phyloP scores from a whole-genome alignment of 2,888 invertebrate genomes.

The Acleris emargana region DNA sequence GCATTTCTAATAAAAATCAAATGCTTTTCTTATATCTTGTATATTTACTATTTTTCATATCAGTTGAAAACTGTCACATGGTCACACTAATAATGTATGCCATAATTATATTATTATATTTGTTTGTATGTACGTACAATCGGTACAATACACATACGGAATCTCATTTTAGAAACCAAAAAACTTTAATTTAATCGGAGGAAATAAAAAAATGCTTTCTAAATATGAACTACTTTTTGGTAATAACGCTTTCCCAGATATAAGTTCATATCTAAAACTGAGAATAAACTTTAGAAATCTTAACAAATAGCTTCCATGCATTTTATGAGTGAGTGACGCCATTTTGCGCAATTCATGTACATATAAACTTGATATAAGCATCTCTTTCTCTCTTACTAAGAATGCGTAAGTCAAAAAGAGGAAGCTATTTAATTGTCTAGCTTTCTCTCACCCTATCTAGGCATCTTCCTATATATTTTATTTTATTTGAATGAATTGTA shows the following conservation, averaged over 20 bases:
- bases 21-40: too few relatives aligned
- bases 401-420: constrained; percentile 57
- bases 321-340: constrained; percentile 59
- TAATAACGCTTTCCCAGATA: background rate
- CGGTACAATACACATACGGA: too few relatives aligned
- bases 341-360: constrained; percentile 68
- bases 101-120: too few relatives aligned
- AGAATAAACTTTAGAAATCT: background rate
- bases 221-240: too few relatives aligned
- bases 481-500: constrained; percentile 79
- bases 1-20: too few relatives aligned
- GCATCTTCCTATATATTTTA: constrained; percentile 51
- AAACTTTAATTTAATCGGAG: too few relatives aligned
- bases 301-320: constrained; percentile 30
- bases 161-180: too few relatives aligned
- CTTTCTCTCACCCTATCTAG: constrained; percentile 66
- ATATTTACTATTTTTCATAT: too few relatives aligned
- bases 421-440: constrained; percentile 61
- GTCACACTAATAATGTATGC: too few relatives aligned
- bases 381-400: constrained; percentile 59
- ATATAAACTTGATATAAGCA: constrained; percentile 49
- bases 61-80: too few relatives aligned
- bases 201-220: too few relatives aligned
- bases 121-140: too few relatives aligned
- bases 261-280: constrained; percentile 1